Base-by-base conservation (phyloP, 2,797 vertebrate genomes). In the Tenualosa ilisha region DNA sequence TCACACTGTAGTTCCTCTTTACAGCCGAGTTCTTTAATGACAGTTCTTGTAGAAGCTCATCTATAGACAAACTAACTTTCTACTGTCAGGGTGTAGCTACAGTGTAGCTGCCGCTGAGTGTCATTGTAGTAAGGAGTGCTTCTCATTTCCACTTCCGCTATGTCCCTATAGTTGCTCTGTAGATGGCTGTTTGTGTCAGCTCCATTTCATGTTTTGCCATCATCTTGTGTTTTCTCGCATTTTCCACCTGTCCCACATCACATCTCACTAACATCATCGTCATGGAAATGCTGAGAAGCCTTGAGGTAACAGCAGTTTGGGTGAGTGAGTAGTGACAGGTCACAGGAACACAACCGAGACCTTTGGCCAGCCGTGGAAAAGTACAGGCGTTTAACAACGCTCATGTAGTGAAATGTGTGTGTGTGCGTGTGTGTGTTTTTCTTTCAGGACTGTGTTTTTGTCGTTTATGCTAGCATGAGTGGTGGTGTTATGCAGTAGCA, bases 241-340 rank as follows among this genome's bases (percentile, higher is more conserved):
- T 79, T 46, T 22, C 72, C 72, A 79, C 22, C 72, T 46, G 40
- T 79, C 40, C 72, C 6, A 83, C 82, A 82, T 72, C 15, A 11
- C 26, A 84, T 82, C 46, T 82, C 56, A 43, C 37, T 86, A 83
- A 22, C 86, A 2, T 46, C 37, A 1, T 46, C 37, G 17, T 79
- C 72, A 79, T 43, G 72, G 72, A 46, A 43, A 46, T 79, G 72
- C 40, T 9, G 37, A 79, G 72, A 79, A 79, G 72, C 72, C 72
- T 46, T 79, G 72, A 79, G 40, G 72, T 46, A 79, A 79, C 72
- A 79, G 26, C 72, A 46, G 37, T 40, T 22, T 17, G 40, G 72
- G 72, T 79, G 72, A 79, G 72, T 79, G 40, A 6, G 72, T 79
- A 75, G 72, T 43, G 2, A 22, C 8, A 22, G 72, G 72, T 15